These are phyloP conservation scores for Motacilla tschutschensis DNA, from an alignment of 2,113 vertebrate species.

Conservation along the genomic window DNA sequence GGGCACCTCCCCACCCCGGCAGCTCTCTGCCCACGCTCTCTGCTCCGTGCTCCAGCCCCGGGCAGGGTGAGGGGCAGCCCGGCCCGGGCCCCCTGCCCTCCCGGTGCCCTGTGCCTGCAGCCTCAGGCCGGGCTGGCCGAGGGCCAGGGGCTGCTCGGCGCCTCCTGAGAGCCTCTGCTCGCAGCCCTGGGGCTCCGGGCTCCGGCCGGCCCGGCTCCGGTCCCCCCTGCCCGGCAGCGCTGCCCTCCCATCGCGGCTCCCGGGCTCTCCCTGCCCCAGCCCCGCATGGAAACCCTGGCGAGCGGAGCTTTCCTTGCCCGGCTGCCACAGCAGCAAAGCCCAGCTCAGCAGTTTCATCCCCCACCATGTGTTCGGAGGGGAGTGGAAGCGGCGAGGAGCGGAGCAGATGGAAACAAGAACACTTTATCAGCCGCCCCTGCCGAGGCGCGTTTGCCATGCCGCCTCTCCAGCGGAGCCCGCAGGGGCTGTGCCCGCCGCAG, in stretches of 20 bases:
- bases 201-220: too few relatives aligned
- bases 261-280: not conserved
- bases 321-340: not conserved
- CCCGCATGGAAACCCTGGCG: fast-evolving
- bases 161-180: too few relatives aligned
- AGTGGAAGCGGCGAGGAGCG: not conserved
- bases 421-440: not conserved
- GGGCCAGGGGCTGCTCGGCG: too few relatives aligned
- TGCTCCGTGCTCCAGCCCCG: too few relatives aligned
- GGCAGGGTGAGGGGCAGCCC: too few relatives aligned
- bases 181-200: too few relatives aligned
- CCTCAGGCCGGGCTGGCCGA: too few relatives aligned
- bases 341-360: not conserved
- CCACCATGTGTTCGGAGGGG: not conserved
- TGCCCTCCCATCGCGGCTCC: not conserved
- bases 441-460: fast-evolving
- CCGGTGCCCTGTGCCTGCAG: too few relatives aligned
- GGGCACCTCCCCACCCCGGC: too few relatives aligned
- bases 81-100: too few relatives aligned
- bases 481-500: not conserved
- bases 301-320: fast-evolving
- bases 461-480: not conserved
- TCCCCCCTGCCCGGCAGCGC: not conserved
- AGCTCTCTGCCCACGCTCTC: too few relatives aligned
- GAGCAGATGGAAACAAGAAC: not conserved